These are phyloP conservation scores for Zoroaster sp. DNA, from an alignment of 53 echinoderm and acorn worm species.

Conservation along the genomic window DNA sequence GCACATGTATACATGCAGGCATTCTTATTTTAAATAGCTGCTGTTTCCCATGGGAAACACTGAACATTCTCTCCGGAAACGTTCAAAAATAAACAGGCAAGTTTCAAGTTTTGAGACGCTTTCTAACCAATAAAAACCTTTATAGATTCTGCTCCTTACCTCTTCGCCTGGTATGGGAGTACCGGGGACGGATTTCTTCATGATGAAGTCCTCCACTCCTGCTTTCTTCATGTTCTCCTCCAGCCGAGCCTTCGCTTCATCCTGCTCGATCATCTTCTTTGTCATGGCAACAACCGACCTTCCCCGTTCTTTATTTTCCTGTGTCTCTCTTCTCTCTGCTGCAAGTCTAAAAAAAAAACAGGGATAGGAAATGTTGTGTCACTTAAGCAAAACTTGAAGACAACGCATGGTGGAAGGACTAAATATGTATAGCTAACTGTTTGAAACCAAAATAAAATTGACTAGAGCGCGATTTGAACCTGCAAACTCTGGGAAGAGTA, in stretches of 20 bases:
- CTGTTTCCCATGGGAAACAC: no score
- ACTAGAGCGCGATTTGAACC: background rate
- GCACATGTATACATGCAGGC: no score
- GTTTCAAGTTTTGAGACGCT: no score
- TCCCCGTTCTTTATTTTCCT: background rate
- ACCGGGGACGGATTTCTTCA: slow-evolving; percentile 91
- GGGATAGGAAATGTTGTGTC: background rate
- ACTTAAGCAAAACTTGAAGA: background rate
- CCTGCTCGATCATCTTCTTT: background rate
- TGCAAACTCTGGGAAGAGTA: background rate
- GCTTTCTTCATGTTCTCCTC: slow-evolving; percentile 78
- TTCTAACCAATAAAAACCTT: no score
- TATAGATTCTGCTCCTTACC: slow-evolving; percentile 30
- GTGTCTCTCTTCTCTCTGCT: slow-evolving; percentile 34
- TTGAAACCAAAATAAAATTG: background rate
- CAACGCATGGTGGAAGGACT: background rate
- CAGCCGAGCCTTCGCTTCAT: slow-evolving; percentile 35
- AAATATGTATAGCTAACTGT: background rate
- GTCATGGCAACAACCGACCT: slow-evolving; percentile 5
- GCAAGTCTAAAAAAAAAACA: slow-evolving; percentile 37
- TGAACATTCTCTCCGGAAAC: no score
- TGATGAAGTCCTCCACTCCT: slow-evolving; percentile 78
- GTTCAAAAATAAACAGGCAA: no score
- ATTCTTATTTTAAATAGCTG: no score
- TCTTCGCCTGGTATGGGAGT: slow-evolving; percentile 86